These are phyloP conservation scores for Bombus terrestris DNA, from an alignment of 1,140 invertebrate genomes.

Conservation along the genomic window DNA sequence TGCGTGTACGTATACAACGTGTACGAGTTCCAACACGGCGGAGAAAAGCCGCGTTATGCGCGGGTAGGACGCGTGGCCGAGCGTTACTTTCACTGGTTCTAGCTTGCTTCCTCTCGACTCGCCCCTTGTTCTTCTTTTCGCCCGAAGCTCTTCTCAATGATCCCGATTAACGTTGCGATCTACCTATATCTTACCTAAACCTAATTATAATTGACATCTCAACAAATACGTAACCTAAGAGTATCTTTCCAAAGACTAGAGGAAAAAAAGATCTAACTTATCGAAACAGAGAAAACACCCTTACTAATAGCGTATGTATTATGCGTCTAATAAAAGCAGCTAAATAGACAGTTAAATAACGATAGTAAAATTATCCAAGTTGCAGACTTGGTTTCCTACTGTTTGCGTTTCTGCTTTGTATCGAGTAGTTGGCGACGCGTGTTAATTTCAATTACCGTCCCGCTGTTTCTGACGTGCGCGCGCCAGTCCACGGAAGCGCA, in stretches of 20 bases:
- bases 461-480: conserved; percentile 51
- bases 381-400: not conserved
- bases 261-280: not conserved
- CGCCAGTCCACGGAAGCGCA: conserved; percentile 53
- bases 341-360: not conserved
- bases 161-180: conserved; percentile 15
- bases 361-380: not conserved
- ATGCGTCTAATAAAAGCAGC: too few relatives aligned
- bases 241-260: not conserved
- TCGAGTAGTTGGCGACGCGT: conserved; percentile 7
- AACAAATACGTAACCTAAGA: not conserved
- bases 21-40: conserved; percentile 12
- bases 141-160: not conserved
- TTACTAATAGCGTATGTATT: not conserved
- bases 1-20: conserved; percentile 18
- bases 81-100: conserved; percentile 73
- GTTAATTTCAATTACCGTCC: conserved; percentile 60
- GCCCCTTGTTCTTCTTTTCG: conserved; percentile 51
- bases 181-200: not conserved
- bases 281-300: not conserved
- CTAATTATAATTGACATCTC: not conserved
- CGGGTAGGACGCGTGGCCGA: conserved; percentile 40
- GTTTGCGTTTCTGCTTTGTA: not conserved
- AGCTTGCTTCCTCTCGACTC: conserved; percentile 52
- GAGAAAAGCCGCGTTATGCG: conserved; percentile 67